Conservation (phyloP, 2,113 vertebrate genomes). For the Loxodonta africana region DNA sequence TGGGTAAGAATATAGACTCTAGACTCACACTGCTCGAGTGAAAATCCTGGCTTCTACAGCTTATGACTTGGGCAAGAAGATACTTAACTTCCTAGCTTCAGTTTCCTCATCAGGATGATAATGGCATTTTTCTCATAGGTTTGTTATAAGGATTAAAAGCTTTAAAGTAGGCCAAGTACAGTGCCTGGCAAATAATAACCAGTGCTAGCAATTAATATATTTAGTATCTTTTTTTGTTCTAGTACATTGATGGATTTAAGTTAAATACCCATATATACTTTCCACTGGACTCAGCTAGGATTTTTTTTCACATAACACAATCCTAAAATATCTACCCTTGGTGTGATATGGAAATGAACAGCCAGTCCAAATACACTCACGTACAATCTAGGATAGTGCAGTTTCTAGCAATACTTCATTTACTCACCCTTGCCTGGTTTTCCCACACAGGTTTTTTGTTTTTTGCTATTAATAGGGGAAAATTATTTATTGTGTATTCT, state of each 20-base stretch:
- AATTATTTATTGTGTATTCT: constrained; percentile 17
- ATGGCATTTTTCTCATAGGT: background rate
- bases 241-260: background rate
- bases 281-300: background rate
- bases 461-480: background rate
- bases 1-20: background rate
- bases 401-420: constrained; percentile 22
- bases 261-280: constrained; percentile 16
- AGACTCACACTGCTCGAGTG: background rate
- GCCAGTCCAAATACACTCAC: background rate
- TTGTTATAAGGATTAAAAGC: constrained; percentile 28
- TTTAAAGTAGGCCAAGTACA: background rate
- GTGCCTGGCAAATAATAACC: background rate
- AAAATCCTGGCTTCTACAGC: background rate
- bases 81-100: background rate
- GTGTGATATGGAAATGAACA: background rate
- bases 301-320: background rate
- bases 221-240: background rate
- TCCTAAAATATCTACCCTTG: background rate
- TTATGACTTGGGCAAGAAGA: background rate
- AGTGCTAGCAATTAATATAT: background rate
- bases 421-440: background rate
- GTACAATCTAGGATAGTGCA: background rate
- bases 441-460: background rate
- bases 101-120: background rate